Base-by-base conservation (phyloP, 2,113 vertebrate species). In the Epinephelus fuscoguttatus region DNA sequence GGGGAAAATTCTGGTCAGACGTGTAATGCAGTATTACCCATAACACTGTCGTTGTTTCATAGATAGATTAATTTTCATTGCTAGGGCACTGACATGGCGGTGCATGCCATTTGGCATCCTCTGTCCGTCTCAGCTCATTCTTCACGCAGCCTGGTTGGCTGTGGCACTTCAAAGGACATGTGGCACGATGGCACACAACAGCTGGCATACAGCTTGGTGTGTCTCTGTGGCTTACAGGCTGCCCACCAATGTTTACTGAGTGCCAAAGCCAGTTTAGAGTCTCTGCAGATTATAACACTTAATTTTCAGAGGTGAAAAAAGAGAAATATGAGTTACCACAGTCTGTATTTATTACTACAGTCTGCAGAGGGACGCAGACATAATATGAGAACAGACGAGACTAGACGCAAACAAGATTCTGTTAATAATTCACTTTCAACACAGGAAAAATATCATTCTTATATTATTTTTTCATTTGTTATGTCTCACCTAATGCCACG, bases 151-250 rank as follows among this genome's bases (percentile, higher is more conserved):
- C 70, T 72, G 82, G 55, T 78, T 80, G 68, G 53, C 77, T 70
- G 60, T 25, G 23, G 82, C 59, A 71, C 77, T 88, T 87, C 68
- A 89, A 85, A 90, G 80, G 84, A 89, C 81, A 79, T 78, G 80
- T 50, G 66, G 81, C 81, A 82, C 80, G 80, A 80, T 80, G 74
- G 78, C 85, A 74, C 82, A 76, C 78, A 88, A 78, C 90, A 93
- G 89, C 91, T 92, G 93, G 88, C 83, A 27, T 74, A 50, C 87
- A 88, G 88, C 87, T 80, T 61, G 74, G 64, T 71, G 61, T 50
- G 80, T 80, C 75, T 78, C 56, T 71, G 81, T 30, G 78, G 84
- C 70, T 82, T 70, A 61, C 69, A 64, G 63, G 76, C 67, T 81
- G 76, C 70, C 80, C 78, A 81, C 66, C 67, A 74, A 68, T 86